Evolutionary conservation across 2,888 invertebrate genomes (phyloP).

Genomic region (Cloeon dipterum): DNA sequence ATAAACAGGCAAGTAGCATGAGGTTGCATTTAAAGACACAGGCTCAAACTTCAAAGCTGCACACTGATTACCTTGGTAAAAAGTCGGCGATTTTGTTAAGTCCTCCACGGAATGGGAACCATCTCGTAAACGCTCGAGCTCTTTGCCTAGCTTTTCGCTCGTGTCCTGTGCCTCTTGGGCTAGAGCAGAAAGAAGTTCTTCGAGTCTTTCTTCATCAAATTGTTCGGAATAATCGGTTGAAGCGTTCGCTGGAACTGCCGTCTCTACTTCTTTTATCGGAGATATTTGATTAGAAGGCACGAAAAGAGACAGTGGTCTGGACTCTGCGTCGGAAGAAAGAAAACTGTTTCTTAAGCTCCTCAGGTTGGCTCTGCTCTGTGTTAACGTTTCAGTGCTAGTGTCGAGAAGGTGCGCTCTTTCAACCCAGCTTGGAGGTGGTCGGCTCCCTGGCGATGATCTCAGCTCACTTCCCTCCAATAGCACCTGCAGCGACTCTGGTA

Average conservation of each 20-base stretch:
- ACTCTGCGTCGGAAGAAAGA: neutral
- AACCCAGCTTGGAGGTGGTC: constrained; percentile 8
- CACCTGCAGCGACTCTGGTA: constrained; percentile 22
- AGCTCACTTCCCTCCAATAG: constrained; percentile 2
- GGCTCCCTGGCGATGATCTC: neutral
- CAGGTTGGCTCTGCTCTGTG: constrained; percentile 15
- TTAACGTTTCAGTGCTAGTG: constrained; percentile 16
- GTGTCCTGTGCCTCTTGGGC: constrained; percentile 55
- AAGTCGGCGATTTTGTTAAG: neutral
- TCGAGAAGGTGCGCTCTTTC: constrained; percentile 9
- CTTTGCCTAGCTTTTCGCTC: constrained; percentile 41
- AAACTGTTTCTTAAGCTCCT: constrained; percentile 2
- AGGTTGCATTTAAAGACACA: too few species aligned
- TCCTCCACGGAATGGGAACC: neutral
- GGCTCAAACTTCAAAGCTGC: neutral
- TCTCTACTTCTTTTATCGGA: neutral
- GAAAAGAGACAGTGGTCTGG: neutral
- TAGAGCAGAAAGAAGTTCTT: constrained; percentile 46
- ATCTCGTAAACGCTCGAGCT: constrained; percentile 20
- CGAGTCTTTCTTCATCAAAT: constrained; percentile 28
- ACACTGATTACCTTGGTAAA: neutral
- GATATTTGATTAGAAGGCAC: neutral
- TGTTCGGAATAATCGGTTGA: too few species aligned
- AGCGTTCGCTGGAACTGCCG: constrained; percentile 5
- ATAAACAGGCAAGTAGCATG: too few species aligned